Evolutionary conservation across 2,888 invertebrate species (phyloP).

Genomic region (Sceliomorpha sp.): DNA sequence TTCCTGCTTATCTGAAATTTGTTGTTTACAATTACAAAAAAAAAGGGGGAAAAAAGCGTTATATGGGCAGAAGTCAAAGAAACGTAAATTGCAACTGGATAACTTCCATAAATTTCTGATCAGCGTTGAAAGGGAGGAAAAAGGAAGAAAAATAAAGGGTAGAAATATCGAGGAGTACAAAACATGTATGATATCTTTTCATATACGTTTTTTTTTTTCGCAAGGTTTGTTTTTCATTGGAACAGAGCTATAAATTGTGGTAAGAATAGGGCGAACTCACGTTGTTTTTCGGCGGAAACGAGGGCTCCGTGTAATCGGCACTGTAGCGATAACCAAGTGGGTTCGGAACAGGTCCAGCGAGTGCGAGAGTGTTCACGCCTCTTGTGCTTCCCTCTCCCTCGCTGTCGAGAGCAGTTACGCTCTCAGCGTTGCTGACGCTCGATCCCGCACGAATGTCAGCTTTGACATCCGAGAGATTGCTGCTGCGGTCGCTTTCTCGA

Average conservation of each 20-base stretch:
- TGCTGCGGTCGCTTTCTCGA: conserved; percentile 92
- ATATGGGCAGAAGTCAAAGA: too few relatives aligned
- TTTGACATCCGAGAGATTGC: conserved; percentile 95
- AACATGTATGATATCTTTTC: conserved; percentile 19
- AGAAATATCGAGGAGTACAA: too few relatives aligned
- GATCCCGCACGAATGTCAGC: conserved; percentile 92
- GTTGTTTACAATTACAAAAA: too few relatives aligned
- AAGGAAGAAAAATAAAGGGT: too few relatives aligned
- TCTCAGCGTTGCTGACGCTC: conserved; percentile 88
- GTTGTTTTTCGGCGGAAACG: conserved; percentile 87
- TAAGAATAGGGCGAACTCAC: conserved; percentile 79
- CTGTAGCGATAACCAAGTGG: conserved; percentile 87
- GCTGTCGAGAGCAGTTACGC: conserved; percentile 82
- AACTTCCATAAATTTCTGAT: too few relatives aligned
- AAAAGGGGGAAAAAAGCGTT: too few relatives aligned
- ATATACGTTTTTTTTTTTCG: background rate
- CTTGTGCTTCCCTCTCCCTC: conserved; percentile 82
- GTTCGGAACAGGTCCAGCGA: conserved; percentile 89
- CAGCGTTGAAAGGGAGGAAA: too few relatives aligned
- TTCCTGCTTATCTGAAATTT: too few relatives aligned
- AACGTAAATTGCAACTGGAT: too few relatives aligned
- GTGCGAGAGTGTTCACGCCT: conserved; percentile 82
- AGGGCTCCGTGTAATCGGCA: conserved; percentile 89
- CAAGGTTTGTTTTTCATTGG: conserved; percentile 20
- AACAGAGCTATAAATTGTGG: conserved; percentile 33